phyloP scores from a whole-genome alignment of 1,140 invertebrate genomes.

The Drosophila setifemur region DNA sequence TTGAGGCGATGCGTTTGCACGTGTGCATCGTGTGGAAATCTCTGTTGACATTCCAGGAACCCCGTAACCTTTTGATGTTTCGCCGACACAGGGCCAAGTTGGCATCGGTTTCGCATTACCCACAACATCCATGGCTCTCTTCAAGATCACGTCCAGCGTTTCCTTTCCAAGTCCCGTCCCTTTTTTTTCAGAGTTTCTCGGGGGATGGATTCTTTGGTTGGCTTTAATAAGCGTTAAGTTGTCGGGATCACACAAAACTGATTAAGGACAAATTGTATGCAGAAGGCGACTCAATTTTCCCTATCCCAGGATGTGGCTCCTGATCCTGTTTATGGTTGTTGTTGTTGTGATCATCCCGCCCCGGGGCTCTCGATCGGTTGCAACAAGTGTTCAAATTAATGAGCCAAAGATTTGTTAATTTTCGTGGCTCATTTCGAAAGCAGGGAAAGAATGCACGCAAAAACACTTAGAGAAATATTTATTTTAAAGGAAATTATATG shows the following conservation, averaged over 20 bases:
- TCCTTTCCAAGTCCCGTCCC: too few relatives aligned
- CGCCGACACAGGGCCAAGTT: slow-evolving; percentile 33
- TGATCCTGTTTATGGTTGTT: slow-evolving; percentile 1
- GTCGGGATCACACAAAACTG: slow-evolving; percentile 52
- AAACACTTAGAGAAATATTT: slow-evolving; percentile 3
- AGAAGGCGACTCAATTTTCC: slow-evolving; percentile 62
- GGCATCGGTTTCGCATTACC: slow-evolving; percentile 67
- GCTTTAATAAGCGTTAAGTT: slow-evolving; percentile 79
- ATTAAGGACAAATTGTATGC: slow-evolving; percentile 57
- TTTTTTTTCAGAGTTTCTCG: not conserved
- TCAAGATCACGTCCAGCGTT: slow-evolving; percentile 22
- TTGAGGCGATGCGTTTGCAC: slow-evolving; percentile 61
- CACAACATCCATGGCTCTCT: slow-evolving; percentile 14
- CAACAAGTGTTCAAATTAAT: slow-evolving; percentile 77
- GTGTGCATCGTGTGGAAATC: slow-evolving; percentile 78
- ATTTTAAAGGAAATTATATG: not conserved
- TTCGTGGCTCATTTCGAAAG: slow-evolving; percentile 64
- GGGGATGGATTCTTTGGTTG: slow-evolving; percentile 29
- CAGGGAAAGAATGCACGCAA: slow-evolving; percentile 13
- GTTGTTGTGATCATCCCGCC: slow-evolving; percentile 6
- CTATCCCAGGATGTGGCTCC: slow-evolving; percentile 23
- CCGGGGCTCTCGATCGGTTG: slow-evolving; percentile 21
- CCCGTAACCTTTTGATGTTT: slow-evolving; percentile 54
- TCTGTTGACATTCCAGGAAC: slow-evolving; percentile 80
- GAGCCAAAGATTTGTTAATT: slow-evolving; percentile 78